phyloP scores from a whole-genome alignment of 2,113 vertebrate genomes.

The Hippocampus zosterae region DNA sequence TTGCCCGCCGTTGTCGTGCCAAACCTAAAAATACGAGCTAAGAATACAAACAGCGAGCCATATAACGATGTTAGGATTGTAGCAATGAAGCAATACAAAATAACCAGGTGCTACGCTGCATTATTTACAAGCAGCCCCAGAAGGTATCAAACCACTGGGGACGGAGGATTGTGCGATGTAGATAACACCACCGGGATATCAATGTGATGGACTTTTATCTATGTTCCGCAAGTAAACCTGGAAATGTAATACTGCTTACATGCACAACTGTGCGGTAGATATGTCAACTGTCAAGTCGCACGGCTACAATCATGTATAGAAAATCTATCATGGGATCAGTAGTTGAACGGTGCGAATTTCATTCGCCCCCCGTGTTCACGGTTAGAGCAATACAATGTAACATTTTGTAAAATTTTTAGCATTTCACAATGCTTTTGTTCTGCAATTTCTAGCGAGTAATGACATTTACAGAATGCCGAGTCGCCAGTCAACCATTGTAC shows the following conservation, averaged over 20 bases:
- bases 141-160: constrained; percentile 29
- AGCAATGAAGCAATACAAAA: background rate
- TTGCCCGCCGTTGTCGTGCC: constrained; percentile 22
- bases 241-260: constrained; percentile 35
- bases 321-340: constrained; percentile 50
- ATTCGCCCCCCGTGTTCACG: no score
- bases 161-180: constrained; percentile 21
- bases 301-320: constrained; percentile 10
- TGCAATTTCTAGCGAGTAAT: no score
- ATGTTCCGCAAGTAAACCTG: constrained; percentile 14
- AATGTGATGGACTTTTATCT: constrained; percentile 31
- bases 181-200: constrained; percentile 21
- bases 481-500: no score
- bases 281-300: constrained; percentile 19
- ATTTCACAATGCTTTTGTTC: no score
- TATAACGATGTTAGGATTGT: background rate
- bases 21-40: background rate
- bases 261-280: constrained; percentile 18
- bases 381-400: no score
- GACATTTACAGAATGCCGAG: no score
- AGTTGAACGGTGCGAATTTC: constrained; percentile 27
- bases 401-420: no score
- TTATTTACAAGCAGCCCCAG: constrained; percentile 7
- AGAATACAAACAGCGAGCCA: background rate
- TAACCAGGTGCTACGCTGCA: background rate